These are phyloP conservation scores for Chiridota heheva DNA, from an alignment of 35 echinoderm and acorn worm species.

Conservation along the genomic window DNA sequence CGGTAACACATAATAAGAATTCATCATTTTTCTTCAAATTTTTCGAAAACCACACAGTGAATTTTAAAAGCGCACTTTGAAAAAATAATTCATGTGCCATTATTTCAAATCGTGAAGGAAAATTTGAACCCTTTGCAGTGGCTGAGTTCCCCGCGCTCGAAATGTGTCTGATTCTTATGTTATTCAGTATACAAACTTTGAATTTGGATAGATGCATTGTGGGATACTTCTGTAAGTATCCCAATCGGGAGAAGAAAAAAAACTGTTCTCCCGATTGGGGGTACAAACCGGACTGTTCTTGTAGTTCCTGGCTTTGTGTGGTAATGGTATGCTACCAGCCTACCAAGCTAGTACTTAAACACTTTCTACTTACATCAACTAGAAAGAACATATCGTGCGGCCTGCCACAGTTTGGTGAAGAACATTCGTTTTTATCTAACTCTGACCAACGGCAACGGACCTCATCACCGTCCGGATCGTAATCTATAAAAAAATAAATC, in stretches of 20 bases:
- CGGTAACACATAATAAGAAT: too few species aligned
- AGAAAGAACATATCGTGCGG: constrained; percentile 33
- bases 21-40: too few species aligned
- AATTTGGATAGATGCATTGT: not conserved
- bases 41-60: too few species aligned
- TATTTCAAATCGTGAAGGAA: too few species aligned
- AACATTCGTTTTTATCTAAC: constrained; percentile 20
- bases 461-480: constrained; percentile 31
- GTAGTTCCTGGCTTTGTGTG: not conserved
- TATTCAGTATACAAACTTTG: too few species aligned
- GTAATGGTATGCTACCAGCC: not conserved
- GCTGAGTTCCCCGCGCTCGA: too few species aligned
- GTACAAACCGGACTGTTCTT: not conserved
- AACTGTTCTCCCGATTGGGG: not conserved
- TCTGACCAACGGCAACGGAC: constrained; percentile 18
- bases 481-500: constrained; percentile 23
- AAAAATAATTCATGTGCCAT: too few species aligned
- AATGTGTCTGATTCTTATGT: too few species aligned
- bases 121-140: too few species aligned
- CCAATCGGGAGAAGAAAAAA: not conserved
- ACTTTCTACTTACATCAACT: too few species aligned
- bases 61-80: too few species aligned
- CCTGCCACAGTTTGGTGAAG: constrained; percentile 18
- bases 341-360: constrained; percentile 13
- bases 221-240: not conserved